Conservation (phyloP, 2,113 vertebrate species). For the Pseudorasbora parva region DNA sequence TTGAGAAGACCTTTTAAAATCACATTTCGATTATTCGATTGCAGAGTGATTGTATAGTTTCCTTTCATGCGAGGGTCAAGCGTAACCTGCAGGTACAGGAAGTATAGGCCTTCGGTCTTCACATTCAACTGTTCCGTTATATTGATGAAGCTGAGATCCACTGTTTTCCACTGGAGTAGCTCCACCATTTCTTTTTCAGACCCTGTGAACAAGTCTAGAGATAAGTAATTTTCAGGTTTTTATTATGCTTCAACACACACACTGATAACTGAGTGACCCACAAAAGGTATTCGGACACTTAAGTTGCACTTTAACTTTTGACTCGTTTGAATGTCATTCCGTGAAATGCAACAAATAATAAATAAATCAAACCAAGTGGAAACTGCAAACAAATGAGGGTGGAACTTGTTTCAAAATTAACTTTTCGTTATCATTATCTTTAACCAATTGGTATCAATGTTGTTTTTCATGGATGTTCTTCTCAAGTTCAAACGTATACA, state of each 20-base stretch:
- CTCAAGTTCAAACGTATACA: no score
- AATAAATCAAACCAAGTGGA: no score
- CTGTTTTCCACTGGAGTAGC: background rate
- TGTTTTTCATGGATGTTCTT: no score
- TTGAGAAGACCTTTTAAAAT: constrained; percentile 17
- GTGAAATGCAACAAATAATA: no score
- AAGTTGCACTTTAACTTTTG: no score
- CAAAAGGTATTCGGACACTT: no score
- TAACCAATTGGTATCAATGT: no score
- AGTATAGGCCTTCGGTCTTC: constrained; percentile 60
- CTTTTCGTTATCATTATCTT: no score
- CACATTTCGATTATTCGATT: rapidly evolving
- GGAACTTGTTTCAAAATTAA: no score
- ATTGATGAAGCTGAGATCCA: rapidly evolving
- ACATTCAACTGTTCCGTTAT: background rate
- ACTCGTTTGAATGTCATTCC: no score
- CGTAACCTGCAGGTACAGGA: constrained; percentile 67
- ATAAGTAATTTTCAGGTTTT: background rate
- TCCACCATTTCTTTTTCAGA: rapidly evolving
- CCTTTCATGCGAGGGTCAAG: rapidly evolving
- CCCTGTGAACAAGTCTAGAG: background rate
- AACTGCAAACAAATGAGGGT: no score
- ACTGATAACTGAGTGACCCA: no score
- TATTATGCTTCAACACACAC: background rate
- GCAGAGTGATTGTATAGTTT: constrained; percentile 12